Percentiles rank a stretch among this genome's conserved stretches.
These are phyloP conservation scores for Cephalopholis sonnerati DNA, from an alignment of 2,113 vertebrate species.

Conservation along the genomic window DNA sequence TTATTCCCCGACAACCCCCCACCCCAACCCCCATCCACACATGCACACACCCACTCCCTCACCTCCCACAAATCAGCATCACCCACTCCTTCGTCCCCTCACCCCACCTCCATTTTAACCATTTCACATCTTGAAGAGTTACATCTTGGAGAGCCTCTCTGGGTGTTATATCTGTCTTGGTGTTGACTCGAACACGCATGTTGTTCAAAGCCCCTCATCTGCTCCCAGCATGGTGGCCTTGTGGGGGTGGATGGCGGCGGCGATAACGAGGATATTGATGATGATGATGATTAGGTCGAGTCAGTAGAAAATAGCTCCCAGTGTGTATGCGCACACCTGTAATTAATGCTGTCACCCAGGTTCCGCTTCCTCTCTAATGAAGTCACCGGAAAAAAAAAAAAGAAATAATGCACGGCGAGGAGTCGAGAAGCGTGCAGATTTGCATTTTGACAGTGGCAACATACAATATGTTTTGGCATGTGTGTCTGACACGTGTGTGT, in stretches of 20 bases:
- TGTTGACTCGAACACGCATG: constrained; percentile 45
- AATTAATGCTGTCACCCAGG: constrained; percentile 77
- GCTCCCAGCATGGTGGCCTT: constrained; percentile 48
- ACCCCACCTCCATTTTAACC: constrained; percentile 46
- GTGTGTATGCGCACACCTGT: constrained; percentile 69
- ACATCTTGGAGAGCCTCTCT: constrained; percentile 35
- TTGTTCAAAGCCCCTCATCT: constrained; percentile 55
- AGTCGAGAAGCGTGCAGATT: constrained; percentile 51
- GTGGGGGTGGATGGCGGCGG: constrained; percentile 38
- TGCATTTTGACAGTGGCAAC: constrained; percentile 67
- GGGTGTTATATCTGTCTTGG: constrained; percentile 28
- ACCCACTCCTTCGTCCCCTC: constrained; percentile 37
- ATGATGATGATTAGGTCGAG: constrained; percentile 69
- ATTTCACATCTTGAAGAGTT: constrained; percentile 61
- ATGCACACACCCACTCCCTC: not conserved
- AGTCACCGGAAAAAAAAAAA: constrained; percentile 38
- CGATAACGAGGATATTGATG: constrained; percentile 62
- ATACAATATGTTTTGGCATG: constrained; percentile 61
- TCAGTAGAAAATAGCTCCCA: constrained; percentile 65
- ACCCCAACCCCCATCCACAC: not conserved
- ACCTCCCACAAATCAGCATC: constrained; percentile 50
- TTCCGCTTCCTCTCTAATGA: constrained; percentile 68
- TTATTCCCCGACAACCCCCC: constrained; percentile 70
- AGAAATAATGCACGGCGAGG: constrained; percentile 24
- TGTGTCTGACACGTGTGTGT: constrained; percentile 51